Evolutionary conservation across 2,113 vertebrate species (phyloP).

Genomic region (Sylvilagus bachmani): DNA sequence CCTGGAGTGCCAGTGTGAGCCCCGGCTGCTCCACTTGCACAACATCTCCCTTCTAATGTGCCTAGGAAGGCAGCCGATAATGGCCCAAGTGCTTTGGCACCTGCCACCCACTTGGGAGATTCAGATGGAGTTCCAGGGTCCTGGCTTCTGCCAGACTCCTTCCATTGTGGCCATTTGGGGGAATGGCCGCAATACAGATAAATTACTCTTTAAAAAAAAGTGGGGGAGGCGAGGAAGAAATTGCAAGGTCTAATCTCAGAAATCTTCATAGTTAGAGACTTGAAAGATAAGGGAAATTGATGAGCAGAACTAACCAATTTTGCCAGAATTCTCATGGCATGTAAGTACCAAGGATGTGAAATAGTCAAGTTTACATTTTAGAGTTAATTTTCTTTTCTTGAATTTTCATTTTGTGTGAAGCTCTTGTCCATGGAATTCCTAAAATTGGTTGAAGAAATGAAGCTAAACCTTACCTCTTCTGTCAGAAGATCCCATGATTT

Average conservation of each 20-base stretch:
- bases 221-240: not conserved
- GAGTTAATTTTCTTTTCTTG: constrained; percentile 47
- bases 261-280: not conserved
- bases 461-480: not conserved
- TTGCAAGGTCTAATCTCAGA: not conserved
- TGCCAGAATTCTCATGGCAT: constrained; percentile 42
- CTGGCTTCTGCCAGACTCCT: too few relatives aligned
- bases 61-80: too few relatives aligned
- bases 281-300: constrained; percentile 18
- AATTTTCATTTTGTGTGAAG: constrained; percentile 30
- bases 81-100: too few relatives aligned
- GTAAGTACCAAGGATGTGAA: not conserved
- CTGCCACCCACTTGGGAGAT: too few relatives aligned
- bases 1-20: too few relatives aligned
- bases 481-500: constrained; percentile 29
- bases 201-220: too few relatives aligned
- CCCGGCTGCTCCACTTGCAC: too few relatives aligned
- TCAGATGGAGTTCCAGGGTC: too few relatives aligned
- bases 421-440: constrained; percentile 25
- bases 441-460: constrained; percentile 26
- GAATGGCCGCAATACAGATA: too few relatives aligned
- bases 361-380: constrained; percentile 38
- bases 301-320: not conserved
- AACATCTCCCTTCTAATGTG: too few relatives aligned
- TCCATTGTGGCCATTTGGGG: too few relatives aligned